These are phyloP conservation scores for Cephus runcator DNA, from an alignment of 2,888 invertebrate genomes.

Conservation along the genomic window DNA sequence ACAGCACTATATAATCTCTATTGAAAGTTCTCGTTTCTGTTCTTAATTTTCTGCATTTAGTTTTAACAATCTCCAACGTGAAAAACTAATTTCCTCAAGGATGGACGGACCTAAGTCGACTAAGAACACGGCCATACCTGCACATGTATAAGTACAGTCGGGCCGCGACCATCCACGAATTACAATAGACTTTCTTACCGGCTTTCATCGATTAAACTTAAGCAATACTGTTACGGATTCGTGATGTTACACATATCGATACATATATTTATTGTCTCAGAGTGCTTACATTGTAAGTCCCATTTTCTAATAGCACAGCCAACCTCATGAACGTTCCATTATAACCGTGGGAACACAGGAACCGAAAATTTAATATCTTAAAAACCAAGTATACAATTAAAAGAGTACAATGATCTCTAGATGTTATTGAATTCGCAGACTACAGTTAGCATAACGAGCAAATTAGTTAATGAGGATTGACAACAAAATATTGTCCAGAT, in stretches of 20 bases:
- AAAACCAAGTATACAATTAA: no score
- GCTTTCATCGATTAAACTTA: constrained; percentile 63
- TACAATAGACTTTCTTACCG: constrained; percentile 65
- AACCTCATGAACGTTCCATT: background rate
- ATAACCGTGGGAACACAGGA: no score
- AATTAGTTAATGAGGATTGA: no score
- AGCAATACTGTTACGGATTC: constrained; percentile 61
- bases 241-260: constrained; percentile 54
- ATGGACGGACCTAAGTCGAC: constrained; percentile 53
- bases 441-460: no score
- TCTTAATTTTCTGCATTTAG: constrained; percentile 30
- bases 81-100: constrained; percentile 29
- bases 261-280: constrained; percentile 17
- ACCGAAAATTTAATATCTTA: no score
- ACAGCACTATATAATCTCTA: constrained; percentile 29
- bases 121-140: constrained; percentile 58
- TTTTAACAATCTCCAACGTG: constrained; percentile 24
- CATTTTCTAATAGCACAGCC: background rate
- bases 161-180: constrained; percentile 63
- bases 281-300: background rate
- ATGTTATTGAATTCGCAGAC: no score
- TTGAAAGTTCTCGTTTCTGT: background rate
- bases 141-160: constrained; percentile 65
- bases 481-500: background rate
- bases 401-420: no score